Evolutionary conservation across 2,797 vertebrate genomes (phyloP), one percentile per base, ranked within the genome.

Genomic region (Tragopan temminckii): DNA sequence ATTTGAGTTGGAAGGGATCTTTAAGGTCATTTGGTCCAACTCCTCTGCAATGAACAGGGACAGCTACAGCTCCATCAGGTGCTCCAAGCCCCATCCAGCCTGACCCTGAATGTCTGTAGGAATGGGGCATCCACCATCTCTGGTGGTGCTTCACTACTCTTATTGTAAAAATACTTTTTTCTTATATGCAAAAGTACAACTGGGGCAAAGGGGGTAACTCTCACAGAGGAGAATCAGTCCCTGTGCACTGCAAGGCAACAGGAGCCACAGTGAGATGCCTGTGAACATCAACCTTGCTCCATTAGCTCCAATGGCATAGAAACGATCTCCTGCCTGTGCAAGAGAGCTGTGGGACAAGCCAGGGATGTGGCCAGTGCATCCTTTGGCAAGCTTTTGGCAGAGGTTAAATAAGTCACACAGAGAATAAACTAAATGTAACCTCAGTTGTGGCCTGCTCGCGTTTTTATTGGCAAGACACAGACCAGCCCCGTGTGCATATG

Each of bases 391-490:
- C 9, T 43, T 50, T 68, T 43, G 75, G 9, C 21, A 79, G 64
- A 23, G 13, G 7, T 35, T 72, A 42, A 42, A 24, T 62, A 76
- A 76, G 66, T 46, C 31, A 38, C 17, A 18, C 13, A 45, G 20
- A 59, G 55, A 93, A 87, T 50, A 93, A 94, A 91, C 8, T 21
- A 72, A 78, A n/a, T 21, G 13, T 58, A 52, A 62, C 33, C 50
- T 84, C 59, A 25, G 10, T 5, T 67, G 42, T 53, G 78, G 8
- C 55, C 75, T 62, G n/a, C 29, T 92, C 15, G 27, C 5, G 8
- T 62, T 69, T 76, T 79, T 63, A 6, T 55, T 89, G 84, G 36
- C 57, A 69, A 67, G 57, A 43, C 23, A 50, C 25, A 55, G 85
- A 27, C 36, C 9, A 25, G 8, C 25, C 35, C 42, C 1, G 2